Evolutionary conservation across 2,888 invertebrate species (phyloP), one percentile per base, ranked within the genome.

Genomic region (Auanema sp.): DNA sequence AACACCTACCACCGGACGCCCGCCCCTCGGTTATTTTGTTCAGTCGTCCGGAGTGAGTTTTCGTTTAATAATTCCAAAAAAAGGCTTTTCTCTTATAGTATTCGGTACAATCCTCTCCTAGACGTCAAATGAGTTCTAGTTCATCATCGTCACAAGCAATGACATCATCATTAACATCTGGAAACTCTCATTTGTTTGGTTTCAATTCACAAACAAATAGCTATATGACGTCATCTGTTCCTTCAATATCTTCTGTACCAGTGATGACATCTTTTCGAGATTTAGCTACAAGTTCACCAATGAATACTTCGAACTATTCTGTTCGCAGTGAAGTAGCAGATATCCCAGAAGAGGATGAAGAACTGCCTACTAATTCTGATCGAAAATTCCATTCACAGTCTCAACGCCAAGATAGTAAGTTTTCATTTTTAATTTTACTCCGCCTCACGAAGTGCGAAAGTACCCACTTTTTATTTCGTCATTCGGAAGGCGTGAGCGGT

Each of bases 251-350:
- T 21, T 47, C 59, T n/a, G 50, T 58, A 14, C 75, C 79, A 18
- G 49, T 71, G 51, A 79, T 79, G 79, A 79, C 79, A 11, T 79
- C 80, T 5, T 79, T 79, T 55, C 75, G 76, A 10, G 78, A 79
- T 57, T 60, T 79, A 8, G 79, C 79, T 24, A 57, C 72, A 5
- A 63, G 60, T n/a, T 68, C 70, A 40, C 71, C 72, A 23, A 71
- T 73, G 70, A 71, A 69, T 51, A 54, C 54, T 25, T 71, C 70
- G n/a, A 58, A 65, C 33, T 73, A 73, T 65, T 73, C 72, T 56
- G 60, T 71, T 42, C 65, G 72, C 55, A 70, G 69, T 58, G 72
- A 73, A 55, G 70, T 69, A 23, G 65, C 70, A 18, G 72, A 73
- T 54, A 73, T 73, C 43, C 72, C 72, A 8, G 72, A 73, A 49